These are phyloP conservation scores for Drosophila paracracens DNA, from an alignment of 2,888 invertebrate species.

Conservation along the genomic window DNA sequence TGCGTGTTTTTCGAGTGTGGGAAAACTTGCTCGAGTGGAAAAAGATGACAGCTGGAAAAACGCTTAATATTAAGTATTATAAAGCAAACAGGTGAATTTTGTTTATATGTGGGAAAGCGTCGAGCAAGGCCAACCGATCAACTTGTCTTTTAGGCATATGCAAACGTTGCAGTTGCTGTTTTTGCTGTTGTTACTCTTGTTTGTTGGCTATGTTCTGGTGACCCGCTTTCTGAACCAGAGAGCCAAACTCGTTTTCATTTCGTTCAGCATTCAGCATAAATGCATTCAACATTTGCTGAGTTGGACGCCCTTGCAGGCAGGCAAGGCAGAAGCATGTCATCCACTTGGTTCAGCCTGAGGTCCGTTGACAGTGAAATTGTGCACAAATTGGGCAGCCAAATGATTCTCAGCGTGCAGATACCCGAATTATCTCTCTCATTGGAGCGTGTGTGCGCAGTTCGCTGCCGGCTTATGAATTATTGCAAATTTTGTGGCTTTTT, in stretches of 20 bases:
- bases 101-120: conserved; percentile 52
- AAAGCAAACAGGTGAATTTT: conserved; percentile 45
- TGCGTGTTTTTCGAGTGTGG: conserved; percentile 72
- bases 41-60: conserved; percentile 53
- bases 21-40: conserved; percentile 71
- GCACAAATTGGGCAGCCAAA: conserved; percentile 66
- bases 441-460: conserved; percentile 58
- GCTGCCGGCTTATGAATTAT: conserved; percentile 77
- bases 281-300: conserved; percentile 25
- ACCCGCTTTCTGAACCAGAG: conserved; percentile 76
- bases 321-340: conserved; percentile 7
- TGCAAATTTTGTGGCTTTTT: conserved; percentile 72
- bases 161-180: conserved; percentile 18
- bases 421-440: conserved; percentile 56
- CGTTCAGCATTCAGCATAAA: conserved; percentile 45
- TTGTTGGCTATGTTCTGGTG: conserved; percentile 74
- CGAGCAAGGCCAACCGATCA: conserved; percentile 60
- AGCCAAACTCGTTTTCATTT: conserved; percentile 76
- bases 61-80: conserved; percentile 39
- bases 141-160: conserved; percentile 29
- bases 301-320: conserved; percentile 64
- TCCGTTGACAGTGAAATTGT: conserved; percentile 83
- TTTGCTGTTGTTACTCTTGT: conserved; percentile 18
- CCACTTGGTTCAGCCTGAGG: conserved; percentile 33
- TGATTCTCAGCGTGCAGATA: conserved; percentile 43